Percentiles rank a stretch among this genome's conserved stretches.
Evolutionary conservation across 1,140 invertebrate genomes (phyloP).

Genomic region (Calosoma granatense): DNA sequence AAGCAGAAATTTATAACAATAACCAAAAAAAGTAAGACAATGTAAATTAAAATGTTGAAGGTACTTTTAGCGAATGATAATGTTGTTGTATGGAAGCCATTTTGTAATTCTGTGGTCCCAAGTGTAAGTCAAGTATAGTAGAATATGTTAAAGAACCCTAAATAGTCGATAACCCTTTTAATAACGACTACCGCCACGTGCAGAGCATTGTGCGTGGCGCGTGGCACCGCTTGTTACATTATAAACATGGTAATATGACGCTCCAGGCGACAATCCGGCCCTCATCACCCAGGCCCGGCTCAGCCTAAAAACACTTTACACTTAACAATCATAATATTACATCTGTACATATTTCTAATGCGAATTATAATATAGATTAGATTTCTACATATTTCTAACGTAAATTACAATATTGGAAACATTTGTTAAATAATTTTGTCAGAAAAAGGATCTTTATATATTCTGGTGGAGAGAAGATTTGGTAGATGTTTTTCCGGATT

Average conservation of each 20-base stretch:
- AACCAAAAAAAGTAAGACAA: too few species aligned
- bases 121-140: too few species aligned
- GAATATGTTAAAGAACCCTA: slow-evolving; percentile 29
- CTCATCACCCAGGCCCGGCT: neutral
- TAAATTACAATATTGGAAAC: neutral
- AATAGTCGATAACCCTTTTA: slow-evolving; percentile 29
- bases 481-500: too few species aligned
- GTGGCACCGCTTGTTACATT: slow-evolving; percentile 27
- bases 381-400: neutral
- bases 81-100: too few species aligned
- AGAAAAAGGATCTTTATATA: too few species aligned
- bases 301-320: neutral
- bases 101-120: too few species aligned
- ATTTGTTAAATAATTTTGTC: neutral
- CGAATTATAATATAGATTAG: neutral
- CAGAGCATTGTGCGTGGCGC: slow-evolving; percentile 21
- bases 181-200: slow-evolving; percentile 26
- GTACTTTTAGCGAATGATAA: too few species aligned
- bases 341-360: neutral
- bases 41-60: too few species aligned
- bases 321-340: neutral
- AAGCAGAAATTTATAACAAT: too few species aligned
- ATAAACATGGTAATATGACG: slow-evolving; percentile 20
- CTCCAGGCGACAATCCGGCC: neutral
- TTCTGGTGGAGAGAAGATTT: too few species aligned